Conservation (phyloP, 1,140 invertebrate genomes). For the Wiebesia pumilae region DNA sequence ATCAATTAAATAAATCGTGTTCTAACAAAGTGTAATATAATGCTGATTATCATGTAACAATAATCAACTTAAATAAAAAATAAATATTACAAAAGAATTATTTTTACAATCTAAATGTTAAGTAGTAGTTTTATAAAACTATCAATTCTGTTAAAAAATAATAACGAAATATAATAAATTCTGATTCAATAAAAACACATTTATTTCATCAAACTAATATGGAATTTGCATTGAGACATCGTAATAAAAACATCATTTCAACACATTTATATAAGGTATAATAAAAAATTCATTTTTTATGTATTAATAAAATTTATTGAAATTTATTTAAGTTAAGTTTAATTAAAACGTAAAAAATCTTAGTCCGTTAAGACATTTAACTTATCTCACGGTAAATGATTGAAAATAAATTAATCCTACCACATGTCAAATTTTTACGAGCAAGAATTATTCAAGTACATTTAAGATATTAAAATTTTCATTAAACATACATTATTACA, state of each 20-base stretch:
- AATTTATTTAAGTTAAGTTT: neutral
- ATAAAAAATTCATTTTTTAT: neutral
- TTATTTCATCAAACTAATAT: neutral
- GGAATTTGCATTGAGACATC: constrained; percentile 3
- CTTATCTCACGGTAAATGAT: neutral
- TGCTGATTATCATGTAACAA: too few relatives aligned
- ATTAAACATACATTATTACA: neutral
- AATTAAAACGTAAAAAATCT: neutral
- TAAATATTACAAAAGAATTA: neutral
- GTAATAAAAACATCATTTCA: neutral
- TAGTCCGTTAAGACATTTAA: neutral
- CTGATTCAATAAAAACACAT: neutral
- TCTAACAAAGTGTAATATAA: too few relatives aligned
- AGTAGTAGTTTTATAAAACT: neutral
- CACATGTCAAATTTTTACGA: neutral
- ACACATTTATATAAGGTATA: neutral
- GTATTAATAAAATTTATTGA: neutral
- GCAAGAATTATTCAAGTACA: neutral
- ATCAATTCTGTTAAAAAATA: neutral
- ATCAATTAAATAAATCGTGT: neutral
- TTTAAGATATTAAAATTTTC: neutral
- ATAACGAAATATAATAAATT: neutral
- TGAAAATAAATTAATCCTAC: neutral
- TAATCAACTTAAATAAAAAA: neutral
- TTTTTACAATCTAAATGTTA: neutral